Base-by-base conservation (phyloP, 2,888 invertebrate species). In the Morpho achilles region DNA sequence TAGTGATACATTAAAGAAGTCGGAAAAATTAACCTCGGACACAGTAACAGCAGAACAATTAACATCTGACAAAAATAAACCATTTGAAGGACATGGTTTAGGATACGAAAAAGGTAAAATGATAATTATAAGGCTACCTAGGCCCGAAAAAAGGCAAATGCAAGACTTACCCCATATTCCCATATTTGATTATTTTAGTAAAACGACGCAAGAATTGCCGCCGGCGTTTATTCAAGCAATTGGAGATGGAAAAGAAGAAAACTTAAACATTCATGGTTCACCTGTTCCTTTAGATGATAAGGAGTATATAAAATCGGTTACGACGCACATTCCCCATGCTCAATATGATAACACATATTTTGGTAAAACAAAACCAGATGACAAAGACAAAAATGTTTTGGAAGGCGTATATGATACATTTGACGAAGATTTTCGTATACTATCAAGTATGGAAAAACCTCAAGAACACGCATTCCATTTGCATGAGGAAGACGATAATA, bases 41-140 rank as follows among this genome's bases (percentile, higher is more conserved):
- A 86, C 16, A 16, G 16, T 16, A 16, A 32, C 32, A 32, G 32
- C 32, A 5, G 32, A 32, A 7, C 73, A 56, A 8, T 77, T 77
- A 64, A 81, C 79, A 67, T 79, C 82, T 41, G 66, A 69, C 7
- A 86, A 80, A 70, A 87, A 87, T 60, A 82, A 84, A 72, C 89
- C 90, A 10, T 89, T 89, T 66, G 75, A 84, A 56, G 89, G 89
- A 32, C 86, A 83, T 8, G 90, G 90, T 40, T 82, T 90, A 60
- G 90, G 89, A 75, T 90, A 90, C 59, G 87, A 90, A 67, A 81
- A 90, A 84, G 89, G 90, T 83, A 89, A 87, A 84, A 80, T 86
- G 65, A 82, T 90, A 74, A 80, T 82, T 66, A 84, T 90, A 73
- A 87, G 88, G 76, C 68, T 85, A 63, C 89, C 88, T 44, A 74